Evolutionary conservation across 2,797 vertebrate species (phyloP), one percentile per base, ranked within the genome.

Genomic region (Aldrovandia affinis): DNA sequence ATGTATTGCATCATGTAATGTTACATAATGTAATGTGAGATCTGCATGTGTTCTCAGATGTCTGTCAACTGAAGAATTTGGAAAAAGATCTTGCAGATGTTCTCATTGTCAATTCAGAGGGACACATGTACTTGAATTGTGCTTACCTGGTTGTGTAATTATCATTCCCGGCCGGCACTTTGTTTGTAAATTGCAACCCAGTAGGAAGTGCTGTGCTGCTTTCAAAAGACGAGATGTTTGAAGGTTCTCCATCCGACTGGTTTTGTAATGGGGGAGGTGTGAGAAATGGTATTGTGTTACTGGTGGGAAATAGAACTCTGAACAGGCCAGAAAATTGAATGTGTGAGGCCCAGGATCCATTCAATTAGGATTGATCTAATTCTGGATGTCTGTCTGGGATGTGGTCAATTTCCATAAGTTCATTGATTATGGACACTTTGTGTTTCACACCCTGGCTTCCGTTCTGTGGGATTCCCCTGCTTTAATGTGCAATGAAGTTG

Each of bases 341-440:
- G 73, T 33, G 39, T 25, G 8, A 81, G 28, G 6, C 30, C 36
- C 3, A 36, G 82, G 44, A 61, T 30, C 54, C 47, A 83, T 78
- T 78, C 55, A 59, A 83, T 78, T 50, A 78, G 55, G 55, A 83
- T 83, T 83, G 82, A 83, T 83, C 55, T 28, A 39, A 15, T 52
- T 5, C 15, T n/a, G 57, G 15, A 30, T 28, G 44, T 42, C 39
- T 63, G 73, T 54, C 50, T n/a, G 25, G 12, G 28, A 33, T 36
- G 50, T 25, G 25, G 39, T 50, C 25, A n/a, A 80, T 80, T 70
- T 81, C 33, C 63, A 84, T 84, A 84, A 52, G 59, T 68, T 55
- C 33, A 81, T 80, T 70, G 61, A 39, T 73, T 57, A 39, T 80
- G 80, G 77, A 42, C 36, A 73, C 42, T 81, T 81, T 63, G 80